Percentiles rank a stretch among this genome's conserved stretches.
phyloP scores from a whole-genome alignment of 1,140 invertebrate species.

The Drosophila willistoni region DNA sequence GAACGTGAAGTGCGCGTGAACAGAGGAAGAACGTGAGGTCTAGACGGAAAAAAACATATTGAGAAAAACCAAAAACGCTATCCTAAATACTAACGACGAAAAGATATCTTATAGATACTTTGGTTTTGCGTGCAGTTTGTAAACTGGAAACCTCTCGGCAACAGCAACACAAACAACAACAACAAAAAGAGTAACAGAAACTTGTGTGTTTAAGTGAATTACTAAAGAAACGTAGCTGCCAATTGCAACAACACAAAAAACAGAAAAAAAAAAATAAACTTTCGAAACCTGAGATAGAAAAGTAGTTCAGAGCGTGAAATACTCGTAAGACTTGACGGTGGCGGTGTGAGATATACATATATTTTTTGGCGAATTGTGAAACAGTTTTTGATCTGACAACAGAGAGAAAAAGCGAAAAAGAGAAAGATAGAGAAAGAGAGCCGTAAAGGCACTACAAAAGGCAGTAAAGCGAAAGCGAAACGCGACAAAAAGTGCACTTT shows the following conservation, averaged over 20 bases:
- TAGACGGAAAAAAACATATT: too few species aligned
- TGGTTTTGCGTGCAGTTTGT: slow-evolving; percentile 41
- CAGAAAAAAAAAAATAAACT: slow-evolving; percentile 53
- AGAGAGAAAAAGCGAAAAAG: slow-evolving; percentile 46
- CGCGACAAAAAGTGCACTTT: slow-evolving; percentile 63
- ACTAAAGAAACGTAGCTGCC: slow-evolving; percentile 10
- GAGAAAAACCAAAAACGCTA: slow-evolving; percentile 8
- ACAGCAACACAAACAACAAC: slow-evolving; percentile 26
- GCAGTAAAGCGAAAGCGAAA: slow-evolving; percentile 48
- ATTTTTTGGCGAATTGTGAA: slow-evolving; percentile 49
- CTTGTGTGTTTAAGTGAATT: slow-evolving; percentile 13
- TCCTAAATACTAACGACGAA: slow-evolving; percentile 31
- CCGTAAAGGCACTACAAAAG: not conserved
- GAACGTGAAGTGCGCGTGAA: slow-evolving; percentile 68
- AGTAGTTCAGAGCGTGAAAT: slow-evolving; percentile 73
- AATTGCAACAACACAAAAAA: slow-evolving; percentile 29
- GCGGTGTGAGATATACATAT: slow-evolving; percentile 3
- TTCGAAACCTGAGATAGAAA: slow-evolving; percentile 71
- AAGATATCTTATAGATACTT: slow-evolving; percentile 48
- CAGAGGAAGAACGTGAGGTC: slow-evolving; percentile 16
- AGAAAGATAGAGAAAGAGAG: slow-evolving; percentile 30
- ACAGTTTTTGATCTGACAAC: slow-evolving; percentile 34
- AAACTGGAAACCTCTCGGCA: slow-evolving; percentile 52
- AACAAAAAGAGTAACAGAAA: slow-evolving; percentile 24
- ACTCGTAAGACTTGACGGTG: slow-evolving; percentile 34